These are phyloP conservation scores for Calcarius lapponicus DNA, from an alignment of 2,797 vertebrate species.

Conservation along the genomic window DNA sequence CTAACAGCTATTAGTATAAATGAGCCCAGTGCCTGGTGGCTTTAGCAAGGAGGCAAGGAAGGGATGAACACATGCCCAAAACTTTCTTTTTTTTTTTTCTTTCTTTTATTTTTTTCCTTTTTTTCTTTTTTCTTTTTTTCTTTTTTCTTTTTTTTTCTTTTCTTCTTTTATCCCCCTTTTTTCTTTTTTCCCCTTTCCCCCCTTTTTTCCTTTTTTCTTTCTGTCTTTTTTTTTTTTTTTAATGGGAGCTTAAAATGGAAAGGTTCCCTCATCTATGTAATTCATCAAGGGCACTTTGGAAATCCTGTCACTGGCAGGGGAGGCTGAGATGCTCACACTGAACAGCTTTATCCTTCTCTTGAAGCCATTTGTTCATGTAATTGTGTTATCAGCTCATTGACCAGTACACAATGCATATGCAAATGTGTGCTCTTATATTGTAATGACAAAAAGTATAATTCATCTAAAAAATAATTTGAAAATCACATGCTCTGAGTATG, in stretches of 20 bases:
- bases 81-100: fast-evolving
- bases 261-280: not conserved
- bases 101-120: fast-evolving
- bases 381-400: not conserved
- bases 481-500: not conserved
- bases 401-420: not conserved
- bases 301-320: not conserved
- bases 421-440: not conserved
- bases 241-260: not conserved
- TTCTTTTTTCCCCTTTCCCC: fast-evolving
- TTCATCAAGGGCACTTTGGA: not conserved
- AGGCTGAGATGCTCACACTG: not conserved
- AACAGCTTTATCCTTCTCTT: not conserved
- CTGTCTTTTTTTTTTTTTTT: not conserved
- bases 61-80: not conserved
- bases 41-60: not conserved
- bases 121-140: fast-evolving
- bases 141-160: fast-evolving
- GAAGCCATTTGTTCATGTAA: not conserved
- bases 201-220: too few relatives aligned
- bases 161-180: fast-evolving
- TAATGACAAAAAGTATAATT: not conserved
- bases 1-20: not conserved
- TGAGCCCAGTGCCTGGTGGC: not conserved
- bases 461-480: not conserved